Conservation (phyloP, 1,140 invertebrate genomes). For the Drosophila rhopaloa region DNA sequence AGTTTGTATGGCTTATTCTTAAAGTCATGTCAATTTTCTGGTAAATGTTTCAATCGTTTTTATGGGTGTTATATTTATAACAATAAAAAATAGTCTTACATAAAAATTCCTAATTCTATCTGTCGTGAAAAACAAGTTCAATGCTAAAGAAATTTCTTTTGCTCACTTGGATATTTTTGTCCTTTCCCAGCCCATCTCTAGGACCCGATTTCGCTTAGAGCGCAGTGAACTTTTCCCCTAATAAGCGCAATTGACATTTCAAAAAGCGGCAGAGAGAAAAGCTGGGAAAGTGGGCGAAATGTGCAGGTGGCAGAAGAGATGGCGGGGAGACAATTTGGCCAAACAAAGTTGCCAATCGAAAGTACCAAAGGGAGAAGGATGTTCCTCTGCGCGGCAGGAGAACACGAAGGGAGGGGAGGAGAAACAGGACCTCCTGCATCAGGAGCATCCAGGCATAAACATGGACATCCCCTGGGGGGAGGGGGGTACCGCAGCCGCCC, state of each 20-base stretch:
- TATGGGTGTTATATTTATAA: too few species aligned
- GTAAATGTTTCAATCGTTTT: too few species aligned
- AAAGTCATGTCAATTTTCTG: too few species aligned
- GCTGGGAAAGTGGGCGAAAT: slow-evolving; percentile 15
- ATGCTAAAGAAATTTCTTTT: too few species aligned
- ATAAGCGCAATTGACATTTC: slow-evolving; percentile 74
- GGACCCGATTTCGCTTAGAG: slow-evolving; percentile 18
- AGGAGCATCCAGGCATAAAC: slow-evolving; percentile 42
- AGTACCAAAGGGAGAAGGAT: slow-evolving; percentile 29
- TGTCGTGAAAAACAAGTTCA: too few species aligned
- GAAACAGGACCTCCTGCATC: slow-evolving; percentile 2
- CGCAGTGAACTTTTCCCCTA: slow-evolving; percentile 69
- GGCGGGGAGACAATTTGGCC: slow-evolving; percentile 29
- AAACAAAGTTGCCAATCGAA: slow-evolving; percentile 54
- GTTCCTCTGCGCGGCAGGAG: slow-evolving; percentile 1
- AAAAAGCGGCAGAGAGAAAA: slow-evolving; percentile 21
- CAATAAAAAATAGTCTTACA: too few species aligned
- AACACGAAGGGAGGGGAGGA: background rate
- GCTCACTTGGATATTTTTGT: too few species aligned
- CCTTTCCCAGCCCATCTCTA: slow-evolving; percentile 10
- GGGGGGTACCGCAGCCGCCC: background rate
- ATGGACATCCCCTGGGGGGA: slow-evolving; percentile 34
- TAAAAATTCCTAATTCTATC: too few species aligned
- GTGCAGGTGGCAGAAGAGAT: slow-evolving; percentile 2
- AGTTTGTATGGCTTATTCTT: too few species aligned